These are phyloP conservation scores for Pteromalus puparum DNA, from an alignment of 1,140 invertebrate genomes.

Conservation along the genomic window DNA sequence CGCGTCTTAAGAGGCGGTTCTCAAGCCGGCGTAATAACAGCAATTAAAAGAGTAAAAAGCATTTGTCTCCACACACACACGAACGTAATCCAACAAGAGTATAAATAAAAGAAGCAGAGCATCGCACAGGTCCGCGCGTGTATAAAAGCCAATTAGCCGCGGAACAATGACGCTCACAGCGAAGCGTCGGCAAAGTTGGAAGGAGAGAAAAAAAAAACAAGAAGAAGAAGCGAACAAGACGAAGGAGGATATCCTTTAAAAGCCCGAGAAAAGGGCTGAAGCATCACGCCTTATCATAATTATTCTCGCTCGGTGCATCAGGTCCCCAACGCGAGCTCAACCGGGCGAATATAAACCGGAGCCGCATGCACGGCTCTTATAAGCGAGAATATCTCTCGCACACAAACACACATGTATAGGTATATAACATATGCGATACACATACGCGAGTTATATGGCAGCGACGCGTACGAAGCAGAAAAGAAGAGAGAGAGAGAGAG, in stretches of 20 bases:
- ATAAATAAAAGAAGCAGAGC: neutral
- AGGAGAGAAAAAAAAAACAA: neutral
- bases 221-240: neutral
- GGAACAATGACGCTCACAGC: conserved; percentile 30
- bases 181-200: neutral
- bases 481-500: neutral
- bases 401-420: neutral
- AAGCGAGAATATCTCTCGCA: conserved; percentile 33
- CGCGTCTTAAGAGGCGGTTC: no score
- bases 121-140: neutral
- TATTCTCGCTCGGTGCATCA: conserved; percentile 35
- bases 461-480: neutral
- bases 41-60: conserved; percentile 7
- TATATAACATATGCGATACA: neutral
- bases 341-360: conserved; percentile 35
- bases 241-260: conserved; percentile 39
- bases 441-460: neutral
- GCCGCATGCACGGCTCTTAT: neutral
- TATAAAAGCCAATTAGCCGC: conserved; percentile 46
- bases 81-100: neutral
- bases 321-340: neutral
- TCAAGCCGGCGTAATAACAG: neutral
- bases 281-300: conserved; percentile 53
- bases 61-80: neutral
- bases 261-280: conserved; percentile 34